phyloP scores from a whole-genome alignment of 2,797 vertebrate species.

The Lindbergichthys nudifrons region DNA sequence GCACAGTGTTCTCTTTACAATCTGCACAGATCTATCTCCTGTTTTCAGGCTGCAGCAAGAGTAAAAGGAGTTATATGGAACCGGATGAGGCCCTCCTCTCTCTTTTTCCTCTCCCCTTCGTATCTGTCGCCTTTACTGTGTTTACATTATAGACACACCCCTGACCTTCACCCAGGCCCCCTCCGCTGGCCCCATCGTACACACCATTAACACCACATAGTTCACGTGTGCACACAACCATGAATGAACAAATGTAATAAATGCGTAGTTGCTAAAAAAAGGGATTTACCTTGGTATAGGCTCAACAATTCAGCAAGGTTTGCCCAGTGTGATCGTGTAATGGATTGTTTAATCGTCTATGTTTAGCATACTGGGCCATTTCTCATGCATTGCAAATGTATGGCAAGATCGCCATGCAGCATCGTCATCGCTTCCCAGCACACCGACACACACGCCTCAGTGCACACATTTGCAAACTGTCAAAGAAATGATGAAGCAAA shows the following conservation, averaged over 20 bases:
- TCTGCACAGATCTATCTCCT: constrained; percentile 7
- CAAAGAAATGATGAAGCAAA: constrained; percentile 40
- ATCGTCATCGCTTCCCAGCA: constrained; percentile 60
- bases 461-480: constrained; percentile 64
- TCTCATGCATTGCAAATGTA: constrained; percentile 63
- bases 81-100: constrained; percentile 65
- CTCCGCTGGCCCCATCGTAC: constrained; percentile 42
- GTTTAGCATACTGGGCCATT: constrained; percentile 32
- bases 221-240: constrained; percentile 9
- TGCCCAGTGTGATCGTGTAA: neutral
- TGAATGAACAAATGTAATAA: constrained; percentile 31
- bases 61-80: constrained; percentile 58
- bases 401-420: constrained; percentile 63
- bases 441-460: constrained; percentile 64
- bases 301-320: neutral
- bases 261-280: neutral
- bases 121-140: constrained; percentile 71
- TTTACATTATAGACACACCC: constrained; percentile 79
- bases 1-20: constrained; percentile 7
- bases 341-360: constrained; percentile 34
- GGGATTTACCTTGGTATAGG: neutral
- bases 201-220: constrained; percentile 35
- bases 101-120: constrained; percentile 55
- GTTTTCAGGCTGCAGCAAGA: constrained; percentile 44
- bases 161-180: constrained; percentile 74